These are phyloP conservation scores for Syngnathoides biaculeatus DNA, from an alignment of 2,113 vertebrate genomes.

Conservation along the genomic window DNA sequence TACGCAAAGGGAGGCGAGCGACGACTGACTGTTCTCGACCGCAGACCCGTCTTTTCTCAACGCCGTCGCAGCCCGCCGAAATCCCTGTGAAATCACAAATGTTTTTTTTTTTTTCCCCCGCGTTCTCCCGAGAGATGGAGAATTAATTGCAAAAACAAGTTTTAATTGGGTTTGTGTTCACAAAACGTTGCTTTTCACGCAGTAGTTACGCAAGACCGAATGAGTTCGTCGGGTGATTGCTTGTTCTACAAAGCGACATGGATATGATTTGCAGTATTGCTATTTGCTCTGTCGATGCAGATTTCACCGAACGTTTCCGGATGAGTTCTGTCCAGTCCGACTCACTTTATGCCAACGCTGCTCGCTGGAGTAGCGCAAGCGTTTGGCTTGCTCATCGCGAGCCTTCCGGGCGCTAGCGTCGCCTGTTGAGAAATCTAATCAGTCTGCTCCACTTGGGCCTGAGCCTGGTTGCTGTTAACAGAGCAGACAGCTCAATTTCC, in stretches of 20 bases:
- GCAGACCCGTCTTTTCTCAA: background rate
- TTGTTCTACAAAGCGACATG: constrained; percentile 1
- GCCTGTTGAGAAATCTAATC: constrained; percentile 58
- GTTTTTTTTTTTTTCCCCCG: constrained; percentile 14
- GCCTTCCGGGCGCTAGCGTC: constrained; percentile 46
- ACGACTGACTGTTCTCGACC: constrained; percentile 9
- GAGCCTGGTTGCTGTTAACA: constrained; percentile 20
- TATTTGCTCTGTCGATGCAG: background rate
- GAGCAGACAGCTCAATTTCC: constrained; percentile 13
- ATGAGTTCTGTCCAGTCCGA: background rate
- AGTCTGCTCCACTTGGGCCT: constrained; percentile 46
- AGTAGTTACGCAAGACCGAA: constrained; percentile 31
- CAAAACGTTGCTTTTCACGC: constrained; percentile 43
- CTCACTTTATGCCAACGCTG: background rate
- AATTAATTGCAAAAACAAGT: constrained; percentile 43
- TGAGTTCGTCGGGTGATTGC: constrained; percentile 11
- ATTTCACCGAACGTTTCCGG: background rate
- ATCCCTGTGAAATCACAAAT: constrained; percentile 17
- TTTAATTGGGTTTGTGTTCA: constrained; percentile 55
- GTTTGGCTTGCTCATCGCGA: constrained; percentile 41
- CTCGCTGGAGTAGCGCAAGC: constrained; percentile 22
- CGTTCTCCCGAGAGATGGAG: constrained; percentile 19
- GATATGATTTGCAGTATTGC: background rate
- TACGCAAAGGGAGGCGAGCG: constrained; percentile 34
- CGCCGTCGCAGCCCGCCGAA: background rate